Evolutionary conservation across 1,140 invertebrate species (phyloP), one percentile per base, ranked within the genome.

Genomic region (Lepidurus packardi): DNA sequence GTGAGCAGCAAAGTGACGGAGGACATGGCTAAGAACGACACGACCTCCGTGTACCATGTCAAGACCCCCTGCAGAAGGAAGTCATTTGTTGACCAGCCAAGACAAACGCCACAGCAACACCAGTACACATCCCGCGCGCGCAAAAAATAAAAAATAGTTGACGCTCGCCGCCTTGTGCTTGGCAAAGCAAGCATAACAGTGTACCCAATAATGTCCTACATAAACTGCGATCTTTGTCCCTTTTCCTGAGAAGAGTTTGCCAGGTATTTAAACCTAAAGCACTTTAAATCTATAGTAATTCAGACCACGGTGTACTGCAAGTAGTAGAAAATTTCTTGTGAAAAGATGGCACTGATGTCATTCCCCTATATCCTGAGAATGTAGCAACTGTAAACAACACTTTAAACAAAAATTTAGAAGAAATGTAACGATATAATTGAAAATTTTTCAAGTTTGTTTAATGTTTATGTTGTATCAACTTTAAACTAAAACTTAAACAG

Each of bases 61-160:
- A 65, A 16, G 53, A 65, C 53, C 53, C 53, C 53, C 53, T 65
- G 21, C 53, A 65, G 53, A 65, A 65, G 53, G 53, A 65, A 65
- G 53, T 65, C 53, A 65, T 65, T 65, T 65, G 53, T 65, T 65
- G 53, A 65, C 53, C 53, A 65, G 53, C 53, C 53, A 65, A 65
- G 53, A 65, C 21, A 65, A 65, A 65, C 53, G 16, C 16, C 53
- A 65, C 53, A 65, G 13, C 53, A 65, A 65, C 53, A 65, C 47
- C 9, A 65, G 13, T 65, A 65, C 47, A 65, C 53, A 21, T 13
- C 16, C 21, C 53, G 34, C 53, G n/a, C 13, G 9, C 8, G 8
- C 8, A 9, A 65, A 65, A 65, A 21, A 65, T n/a, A 65, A 1
- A 65, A 65, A 65, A 65, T n/a, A 65, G 16, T 65, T 65, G 53